These are phyloP conservation scores for Eufriesea mexicana DNA, from an alignment of 1,140 invertebrate genomes.

Conservation along the genomic window DNA sequence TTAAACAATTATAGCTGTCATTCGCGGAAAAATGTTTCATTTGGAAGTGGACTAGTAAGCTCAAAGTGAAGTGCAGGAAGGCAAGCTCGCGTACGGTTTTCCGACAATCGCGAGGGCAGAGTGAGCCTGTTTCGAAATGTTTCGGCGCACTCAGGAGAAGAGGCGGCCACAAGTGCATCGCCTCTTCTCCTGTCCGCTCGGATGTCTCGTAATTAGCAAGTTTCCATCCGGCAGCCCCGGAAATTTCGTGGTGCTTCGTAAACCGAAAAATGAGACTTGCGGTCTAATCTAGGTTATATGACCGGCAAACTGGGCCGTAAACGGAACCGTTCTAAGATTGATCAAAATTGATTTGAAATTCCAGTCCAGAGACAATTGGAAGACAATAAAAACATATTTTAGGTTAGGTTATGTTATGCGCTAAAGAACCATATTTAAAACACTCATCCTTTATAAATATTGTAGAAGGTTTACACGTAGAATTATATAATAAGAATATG, in stretches of 20 bases:
- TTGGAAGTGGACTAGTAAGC: not conserved
- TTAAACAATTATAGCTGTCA: not conserved
- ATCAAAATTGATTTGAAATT: not conserved
- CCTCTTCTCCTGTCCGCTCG: conserved; percentile 28
- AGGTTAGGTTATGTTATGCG: not conserved
- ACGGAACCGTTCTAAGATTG: not conserved
- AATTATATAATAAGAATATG: no score
- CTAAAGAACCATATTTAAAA: no score
- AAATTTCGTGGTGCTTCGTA: not conserved
- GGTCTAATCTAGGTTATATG: not conserved
- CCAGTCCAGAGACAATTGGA: not conserved
- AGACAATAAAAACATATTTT: not conserved
- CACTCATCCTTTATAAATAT: no score
- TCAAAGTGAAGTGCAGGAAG: not conserved
- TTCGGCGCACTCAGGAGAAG: conserved; percentile 20
- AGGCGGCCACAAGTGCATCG: conserved; percentile 9
- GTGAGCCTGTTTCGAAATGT: conserved; percentile 29
- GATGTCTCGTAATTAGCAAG: conserved; percentile 43
- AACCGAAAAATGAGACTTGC: not conserved
- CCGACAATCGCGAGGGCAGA: conserved; percentile 3
- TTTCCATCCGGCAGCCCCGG: conserved; percentile 12
- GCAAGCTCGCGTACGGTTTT: not conserved
- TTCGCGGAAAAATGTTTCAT: not conserved
- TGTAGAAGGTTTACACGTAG: no score
- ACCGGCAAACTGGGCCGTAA: not conserved